These are phyloP conservation scores for Pantherophis vulpinus DNA, from an alignment of 2,797 vertebrate genomes.

Conservation along the genomic window DNA sequence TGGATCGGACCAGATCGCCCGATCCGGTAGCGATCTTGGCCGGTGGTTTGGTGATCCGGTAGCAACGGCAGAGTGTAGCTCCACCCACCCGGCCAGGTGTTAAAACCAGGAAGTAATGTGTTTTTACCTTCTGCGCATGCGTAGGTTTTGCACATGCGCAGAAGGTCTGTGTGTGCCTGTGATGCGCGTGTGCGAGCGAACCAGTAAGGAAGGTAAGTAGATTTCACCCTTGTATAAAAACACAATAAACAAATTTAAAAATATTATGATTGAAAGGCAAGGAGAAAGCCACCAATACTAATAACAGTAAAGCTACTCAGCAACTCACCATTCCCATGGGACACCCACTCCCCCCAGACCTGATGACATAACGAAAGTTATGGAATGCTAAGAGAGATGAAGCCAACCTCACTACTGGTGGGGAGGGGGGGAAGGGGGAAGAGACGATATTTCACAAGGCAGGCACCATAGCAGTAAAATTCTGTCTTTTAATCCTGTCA, in stretches of 20 bases:
- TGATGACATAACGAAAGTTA: not conserved
- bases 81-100: too few species aligned
- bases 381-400: not conserved
- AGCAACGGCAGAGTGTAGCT: too few species aligned
- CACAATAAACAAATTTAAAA: not conserved
- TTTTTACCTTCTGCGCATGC: too few species aligned
- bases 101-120: too few species aligned
- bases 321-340: not conserved
- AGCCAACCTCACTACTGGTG: not conserved
- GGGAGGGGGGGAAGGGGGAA: not conserved
- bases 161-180: too few species aligned
- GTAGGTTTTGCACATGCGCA: too few species aligned
- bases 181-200: rapidly evolving
- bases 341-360: too few species aligned
- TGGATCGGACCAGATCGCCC: too few species aligned
- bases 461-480: not conserved
- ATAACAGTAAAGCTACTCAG: not conserved
- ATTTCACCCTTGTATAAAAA: not conserved
- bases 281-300: not conserved
- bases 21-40: too few species aligned
- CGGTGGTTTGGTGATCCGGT: too few species aligned
- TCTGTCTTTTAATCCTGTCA: not conserved
- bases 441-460: not conserved
- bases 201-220: too few species aligned
- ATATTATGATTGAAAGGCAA: not conserved